Percentiles rank a stretch among this genome's conserved stretches.
Evolutionary conservation across 2,113 vertebrate genomes (phyloP).

Genomic region (Eira barbara): DNA sequence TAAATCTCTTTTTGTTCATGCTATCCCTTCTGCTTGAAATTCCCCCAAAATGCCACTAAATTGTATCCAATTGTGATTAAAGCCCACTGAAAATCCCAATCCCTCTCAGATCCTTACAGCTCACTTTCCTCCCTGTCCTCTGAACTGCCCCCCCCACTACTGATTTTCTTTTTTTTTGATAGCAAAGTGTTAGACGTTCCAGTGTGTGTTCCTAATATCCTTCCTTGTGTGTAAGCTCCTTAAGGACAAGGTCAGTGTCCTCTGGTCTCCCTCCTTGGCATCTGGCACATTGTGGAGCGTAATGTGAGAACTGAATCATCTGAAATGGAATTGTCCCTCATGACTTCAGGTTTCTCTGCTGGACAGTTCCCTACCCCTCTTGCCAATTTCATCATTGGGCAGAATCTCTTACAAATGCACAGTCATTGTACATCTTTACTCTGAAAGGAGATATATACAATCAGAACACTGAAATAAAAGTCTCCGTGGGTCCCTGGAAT

Average conservation of each 20-base stretch:
- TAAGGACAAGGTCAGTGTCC: rapidly evolving
- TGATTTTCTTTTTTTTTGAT: background rate
- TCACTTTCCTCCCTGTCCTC: background rate
- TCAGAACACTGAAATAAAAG: background rate
- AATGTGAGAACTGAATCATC: background rate
- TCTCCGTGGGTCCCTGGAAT: background rate
- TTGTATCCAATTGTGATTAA: background rate
- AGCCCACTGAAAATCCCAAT: background rate
- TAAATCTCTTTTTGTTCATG: background rate
- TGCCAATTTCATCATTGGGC: background rate
- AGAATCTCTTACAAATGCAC: background rate
- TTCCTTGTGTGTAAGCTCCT: background rate
- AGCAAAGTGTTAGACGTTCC: background rate
- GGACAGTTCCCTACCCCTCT: background rate
- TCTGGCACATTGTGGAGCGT: background rate
- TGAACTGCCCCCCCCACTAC: rapidly evolving
- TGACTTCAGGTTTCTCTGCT: background rate
- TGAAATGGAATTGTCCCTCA: rapidly evolving
- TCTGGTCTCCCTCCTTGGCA: background rate
- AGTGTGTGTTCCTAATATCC: background rate
- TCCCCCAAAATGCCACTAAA: background rate
- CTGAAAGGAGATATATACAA: background rate
- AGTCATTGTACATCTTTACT: background rate
- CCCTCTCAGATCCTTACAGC: background rate
- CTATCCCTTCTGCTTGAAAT: background rate